Conservation (phyloP, 2,888 invertebrate species). For the Zelleria hepariella region DNA sequence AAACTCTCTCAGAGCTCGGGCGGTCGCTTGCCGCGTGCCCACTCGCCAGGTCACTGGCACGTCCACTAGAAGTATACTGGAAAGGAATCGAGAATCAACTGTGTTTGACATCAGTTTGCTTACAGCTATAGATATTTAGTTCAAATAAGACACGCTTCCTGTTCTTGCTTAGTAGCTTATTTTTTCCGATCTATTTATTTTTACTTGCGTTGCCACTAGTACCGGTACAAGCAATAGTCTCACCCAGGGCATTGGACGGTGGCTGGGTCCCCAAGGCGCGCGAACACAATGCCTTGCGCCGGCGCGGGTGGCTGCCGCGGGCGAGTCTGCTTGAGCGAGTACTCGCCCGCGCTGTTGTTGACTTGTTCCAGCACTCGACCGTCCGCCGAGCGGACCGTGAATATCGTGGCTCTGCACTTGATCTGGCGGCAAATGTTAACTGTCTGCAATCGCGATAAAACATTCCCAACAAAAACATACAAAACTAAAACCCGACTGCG, state of each 20-base stretch:
- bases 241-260: slow-evolving; percentile 36
- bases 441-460: too few species aligned
- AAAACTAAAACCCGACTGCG: too few species aligned
- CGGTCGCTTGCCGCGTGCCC: slow-evolving; percentile 57
- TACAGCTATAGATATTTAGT: too few species aligned
- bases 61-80: slow-evolving; percentile 38
- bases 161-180: too few species aligned
- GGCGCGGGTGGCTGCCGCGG: slow-evolving; percentile 27
- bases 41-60: slow-evolving; percentile 71
- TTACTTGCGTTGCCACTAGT: too few species aligned
- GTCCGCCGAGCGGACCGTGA: background rate
- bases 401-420: slow-evolving; percentile 19
- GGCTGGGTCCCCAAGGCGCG: slow-evolving; percentile 19
- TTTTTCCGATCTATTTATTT: too few species aligned
- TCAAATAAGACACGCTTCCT: too few species aligned
- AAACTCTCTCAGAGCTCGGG: slow-evolving; percentile 50
- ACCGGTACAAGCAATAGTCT: too few species aligned
- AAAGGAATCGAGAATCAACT: background rate
- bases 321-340: slow-evolving; percentile 25
- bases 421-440: too few species aligned
- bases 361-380: background rate
- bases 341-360: slow-evolving; percentile 75
- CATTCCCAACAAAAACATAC: too few species aligned
- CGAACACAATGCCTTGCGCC: slow-evolving; percentile 24
- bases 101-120: too few species aligned